Percentiles rank a stretch among this genome's conserved stretches.
phyloP scores from a whole-genome alignment of 2,888 invertebrate species.

The Campoplex nolae region DNA sequence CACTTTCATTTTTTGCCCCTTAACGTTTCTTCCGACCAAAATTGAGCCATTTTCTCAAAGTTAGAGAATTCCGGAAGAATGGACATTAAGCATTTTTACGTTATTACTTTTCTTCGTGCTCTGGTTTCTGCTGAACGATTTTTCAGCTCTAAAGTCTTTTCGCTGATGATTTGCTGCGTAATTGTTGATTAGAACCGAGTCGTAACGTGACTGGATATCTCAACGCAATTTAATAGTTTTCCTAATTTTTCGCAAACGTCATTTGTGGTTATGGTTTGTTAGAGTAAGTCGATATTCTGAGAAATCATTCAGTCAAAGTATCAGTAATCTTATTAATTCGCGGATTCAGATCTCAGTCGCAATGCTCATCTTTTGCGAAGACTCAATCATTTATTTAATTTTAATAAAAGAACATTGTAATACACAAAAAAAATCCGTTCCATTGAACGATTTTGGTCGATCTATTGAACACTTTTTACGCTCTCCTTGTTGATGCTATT shows the following conservation, averaged over 20 bases:
- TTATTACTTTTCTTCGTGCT: slow-evolving; percentile 2
- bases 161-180: not conserved
- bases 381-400: no score
- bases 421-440: no score
- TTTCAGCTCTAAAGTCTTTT: not conserved
- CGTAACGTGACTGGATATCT: not conserved
- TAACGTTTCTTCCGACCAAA: slow-evolving; percentile 44
- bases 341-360: no score
- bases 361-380: no score
- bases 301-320: no score
- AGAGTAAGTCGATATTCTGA: no score
- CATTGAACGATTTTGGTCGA: no score
- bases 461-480: no score
- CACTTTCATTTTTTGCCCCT: slow-evolving; percentile 63
- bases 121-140: not conserved
- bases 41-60: slow-evolving; percentile 68
- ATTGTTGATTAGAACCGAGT: not conserved
- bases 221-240: not conserved
- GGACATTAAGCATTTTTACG: slow-evolving; percentile 34
- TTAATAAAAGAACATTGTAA: no score
- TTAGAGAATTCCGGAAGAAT: slow-evolving; percentile 19
- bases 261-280: no score
- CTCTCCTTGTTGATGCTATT: no score
- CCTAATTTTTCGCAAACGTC: not conserved
- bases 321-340: no score